Evolutionary conservation across 2,113 vertebrate species (phyloP), one percentile per base, ranked within the genome.

Genomic region (Xenopus borealis): DNA sequence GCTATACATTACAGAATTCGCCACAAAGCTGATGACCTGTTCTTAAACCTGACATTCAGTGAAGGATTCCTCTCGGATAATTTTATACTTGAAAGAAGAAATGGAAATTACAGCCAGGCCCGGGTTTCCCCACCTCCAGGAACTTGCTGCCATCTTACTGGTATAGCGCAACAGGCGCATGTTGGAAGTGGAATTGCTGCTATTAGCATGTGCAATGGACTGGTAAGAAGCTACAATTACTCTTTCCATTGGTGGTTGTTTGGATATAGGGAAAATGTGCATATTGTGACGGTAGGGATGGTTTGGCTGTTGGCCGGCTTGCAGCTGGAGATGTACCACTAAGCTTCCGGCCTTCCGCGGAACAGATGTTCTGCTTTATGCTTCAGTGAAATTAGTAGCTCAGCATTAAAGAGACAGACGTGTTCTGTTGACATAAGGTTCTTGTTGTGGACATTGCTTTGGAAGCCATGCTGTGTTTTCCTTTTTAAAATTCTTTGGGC

Each of bases 151-250:
- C 93, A 99, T 70, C 91, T 96, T 63, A 75, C 82, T 58, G 97
- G 97, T 71, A 92, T 90, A 0, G 94, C 89, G 17, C 80, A 85
- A 62, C 82, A 90, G 23, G 78, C 82, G 0, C 84, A 74, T 4
- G 46, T 20, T 0, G 57, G 81, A 12, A 73, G 59, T 0, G 95
- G 96, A 20, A 90, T 82, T 0, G 95, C 95, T 53, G 91, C 90
- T 0, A 87, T 99, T 82, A 99, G 96, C 84, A 88, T 93, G 20
- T 99, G 97, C 78, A 83, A 76, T 30, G 96, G 96, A 63, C 83
- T 99, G 94, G 97, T 98, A 90, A 94, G 96, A 88, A 47, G 7
- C 17, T n/a, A 55, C 18, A 1, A n/a, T 0, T 77, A 10, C 27
- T 33, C 14, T 7, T 53, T 69, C 27, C 14, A n/a, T 17, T 55